These are phyloP conservation scores for Leptothorax acervorum DNA, from an alignment of 2,888 invertebrate species.

Conservation along the genomic window DNA sequence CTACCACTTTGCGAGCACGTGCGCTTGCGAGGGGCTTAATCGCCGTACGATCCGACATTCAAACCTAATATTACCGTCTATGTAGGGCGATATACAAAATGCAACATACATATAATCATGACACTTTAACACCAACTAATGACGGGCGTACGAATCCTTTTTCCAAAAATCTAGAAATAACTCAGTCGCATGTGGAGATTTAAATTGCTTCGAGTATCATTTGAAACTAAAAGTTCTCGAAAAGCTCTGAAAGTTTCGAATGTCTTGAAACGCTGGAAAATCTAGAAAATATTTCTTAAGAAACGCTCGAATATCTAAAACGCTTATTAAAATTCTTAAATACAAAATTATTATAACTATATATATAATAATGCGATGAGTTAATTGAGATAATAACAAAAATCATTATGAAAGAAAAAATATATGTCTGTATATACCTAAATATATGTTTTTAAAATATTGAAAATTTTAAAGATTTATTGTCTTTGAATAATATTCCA, in stretches of 20 bases:
- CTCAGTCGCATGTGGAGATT: neutral
- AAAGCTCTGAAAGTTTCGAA: neutral
- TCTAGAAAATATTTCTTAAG: neutral
- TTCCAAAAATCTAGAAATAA: neutral
- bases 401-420: neutral
- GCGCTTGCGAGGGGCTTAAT: conserved; percentile 4
- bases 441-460: neutral
- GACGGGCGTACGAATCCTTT: neutral
- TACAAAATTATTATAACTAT: neutral
- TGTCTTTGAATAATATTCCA: neutral
- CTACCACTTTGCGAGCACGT: conserved; percentile 6
- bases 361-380: neutral
- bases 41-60: neutral
- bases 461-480: neutral
- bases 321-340: neutral
- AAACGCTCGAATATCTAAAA: neutral
- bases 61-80: neutral
- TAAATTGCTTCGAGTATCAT: neutral
- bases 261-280: neutral
- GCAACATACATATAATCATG: neutral
- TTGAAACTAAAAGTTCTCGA: neutral
- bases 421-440: neutral
- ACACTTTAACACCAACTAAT: neutral
- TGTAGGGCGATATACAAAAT: conserved; percentile 9
- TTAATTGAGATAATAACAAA: neutral